These are phyloP conservation scores for Tachysurus vachellii DNA, from an alignment of 2,113 vertebrate genomes.

Conservation along the genomic window DNA sequence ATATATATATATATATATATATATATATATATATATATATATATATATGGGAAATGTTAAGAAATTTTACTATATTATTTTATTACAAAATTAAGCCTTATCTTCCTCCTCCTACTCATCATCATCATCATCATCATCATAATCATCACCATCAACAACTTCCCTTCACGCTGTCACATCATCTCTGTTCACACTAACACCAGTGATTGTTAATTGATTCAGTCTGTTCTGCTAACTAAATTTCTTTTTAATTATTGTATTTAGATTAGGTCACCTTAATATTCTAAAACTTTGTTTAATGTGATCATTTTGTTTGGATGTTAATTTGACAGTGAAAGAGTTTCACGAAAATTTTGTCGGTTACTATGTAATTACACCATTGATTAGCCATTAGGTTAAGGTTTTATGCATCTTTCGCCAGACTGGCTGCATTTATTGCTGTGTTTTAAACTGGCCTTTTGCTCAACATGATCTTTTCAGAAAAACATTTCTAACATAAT, in stretches of 20 bases:
- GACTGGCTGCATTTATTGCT: neutral
- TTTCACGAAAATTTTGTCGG: neutral
- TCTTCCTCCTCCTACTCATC: too few species aligned
- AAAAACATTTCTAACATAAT: neutral
- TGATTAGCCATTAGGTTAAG: neutral
- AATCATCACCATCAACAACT: too few species aligned
- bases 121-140: too few species aligned
- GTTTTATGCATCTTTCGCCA: neutral
- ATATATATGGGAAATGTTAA: neutral
- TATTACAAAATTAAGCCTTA: neutral
- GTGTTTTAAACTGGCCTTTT: neutral
- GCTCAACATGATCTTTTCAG: neutral
- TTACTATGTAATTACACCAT: neutral
- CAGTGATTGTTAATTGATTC: neutral
- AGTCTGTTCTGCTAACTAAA: neutral
- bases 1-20: too few species aligned
- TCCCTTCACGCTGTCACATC: neutral
- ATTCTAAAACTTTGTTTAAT: neutral
- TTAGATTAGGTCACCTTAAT: neutral
- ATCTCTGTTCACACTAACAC: neutral
- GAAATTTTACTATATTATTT: neutral
- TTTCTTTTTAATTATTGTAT: neutral
- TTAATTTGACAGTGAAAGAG: neutral
- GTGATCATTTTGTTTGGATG: neutral
- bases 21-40: too few species aligned